These are phyloP conservation scores for Diadema setosum DNA, from an alignment of 35 echinoderm and acorn worm species.

Conservation along the genomic window DNA sequence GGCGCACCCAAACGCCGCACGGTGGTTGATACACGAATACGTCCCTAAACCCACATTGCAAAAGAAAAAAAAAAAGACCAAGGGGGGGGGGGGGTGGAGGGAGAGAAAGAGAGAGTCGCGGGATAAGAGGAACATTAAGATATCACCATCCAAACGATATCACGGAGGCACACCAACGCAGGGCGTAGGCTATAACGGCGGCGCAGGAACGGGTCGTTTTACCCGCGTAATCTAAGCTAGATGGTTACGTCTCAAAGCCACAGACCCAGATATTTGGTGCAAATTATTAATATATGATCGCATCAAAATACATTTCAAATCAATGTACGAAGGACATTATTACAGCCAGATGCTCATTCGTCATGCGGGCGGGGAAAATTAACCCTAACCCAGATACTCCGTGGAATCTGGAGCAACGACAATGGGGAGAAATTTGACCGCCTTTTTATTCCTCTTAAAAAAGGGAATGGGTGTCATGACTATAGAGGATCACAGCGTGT, in stretches of 20 bases:
- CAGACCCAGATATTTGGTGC: background rate
- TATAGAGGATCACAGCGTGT: too few species aligned
- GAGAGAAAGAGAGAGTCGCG: background rate
- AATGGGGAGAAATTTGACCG: background rate
- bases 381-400: background rate
- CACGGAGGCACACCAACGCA: background rate
- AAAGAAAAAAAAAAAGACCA: background rate
- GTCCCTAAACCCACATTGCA: background rate
- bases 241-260: background rate
- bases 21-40: too few species aligned
- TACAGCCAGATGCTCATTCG: background rate
- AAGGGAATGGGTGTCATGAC: too few species aligned
- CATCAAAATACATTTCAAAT: background rate
- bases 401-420: background rate
- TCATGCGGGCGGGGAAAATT: background rate
- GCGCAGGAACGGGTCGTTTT: background rate
- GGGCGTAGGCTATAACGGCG: background rate
- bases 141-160: background rate
- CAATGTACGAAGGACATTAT: background rate
- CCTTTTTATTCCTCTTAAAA: too few species aligned
- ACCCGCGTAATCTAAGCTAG: background rate
- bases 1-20: too few species aligned
- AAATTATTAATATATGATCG: background rate
- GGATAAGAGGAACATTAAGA: background rate
- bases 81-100: background rate